Percentiles rank a stretch among this genome's conserved stretches.
These are phyloP conservation scores for Xerus inauris DNA, from an alignment of 2,113 vertebrate genomes.

Conservation along the genomic window DNA sequence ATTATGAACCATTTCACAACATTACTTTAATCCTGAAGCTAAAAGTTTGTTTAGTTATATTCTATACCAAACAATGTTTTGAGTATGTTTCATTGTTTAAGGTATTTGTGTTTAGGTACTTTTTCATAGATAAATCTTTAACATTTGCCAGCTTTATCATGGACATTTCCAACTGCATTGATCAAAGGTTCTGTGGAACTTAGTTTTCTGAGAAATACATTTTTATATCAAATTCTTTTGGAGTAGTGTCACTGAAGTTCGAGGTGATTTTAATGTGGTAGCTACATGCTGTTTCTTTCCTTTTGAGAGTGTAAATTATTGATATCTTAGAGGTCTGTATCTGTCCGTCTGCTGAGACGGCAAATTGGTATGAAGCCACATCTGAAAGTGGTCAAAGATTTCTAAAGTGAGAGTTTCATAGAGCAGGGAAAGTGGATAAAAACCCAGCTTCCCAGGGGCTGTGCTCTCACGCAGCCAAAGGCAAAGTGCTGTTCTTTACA, in stretches of 20 bases:
- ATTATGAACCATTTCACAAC: neutral
- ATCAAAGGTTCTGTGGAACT: neutral
- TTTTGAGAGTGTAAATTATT: neutral
- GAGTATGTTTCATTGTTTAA: neutral
- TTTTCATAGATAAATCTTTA: constrained; percentile 23
- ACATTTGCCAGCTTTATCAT: neutral
- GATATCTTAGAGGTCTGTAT: neutral
- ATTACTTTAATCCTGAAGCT: constrained; percentile 37
- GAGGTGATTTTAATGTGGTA: neutral
- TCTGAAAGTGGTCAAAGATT: neutral
- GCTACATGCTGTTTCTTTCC: neutral
- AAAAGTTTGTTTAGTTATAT: neutral
- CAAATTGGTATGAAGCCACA: neutral
- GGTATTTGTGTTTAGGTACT: neutral
- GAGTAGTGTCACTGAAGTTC: neutral
- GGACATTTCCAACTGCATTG: neutral
- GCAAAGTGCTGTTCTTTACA: neutral
- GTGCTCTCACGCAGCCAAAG: neutral
- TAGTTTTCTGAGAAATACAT: neutral
- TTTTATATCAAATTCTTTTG: neutral
- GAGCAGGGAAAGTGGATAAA: neutral
- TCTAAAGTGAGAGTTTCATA: neutral
- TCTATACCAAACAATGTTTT: neutral
- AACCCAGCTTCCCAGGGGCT: neutral
- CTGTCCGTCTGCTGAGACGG: neutral